Evolutionary conservation across 2,797 vertebrate species (phyloP).

Genomic region (Tamandua tetradactyla): DNA sequence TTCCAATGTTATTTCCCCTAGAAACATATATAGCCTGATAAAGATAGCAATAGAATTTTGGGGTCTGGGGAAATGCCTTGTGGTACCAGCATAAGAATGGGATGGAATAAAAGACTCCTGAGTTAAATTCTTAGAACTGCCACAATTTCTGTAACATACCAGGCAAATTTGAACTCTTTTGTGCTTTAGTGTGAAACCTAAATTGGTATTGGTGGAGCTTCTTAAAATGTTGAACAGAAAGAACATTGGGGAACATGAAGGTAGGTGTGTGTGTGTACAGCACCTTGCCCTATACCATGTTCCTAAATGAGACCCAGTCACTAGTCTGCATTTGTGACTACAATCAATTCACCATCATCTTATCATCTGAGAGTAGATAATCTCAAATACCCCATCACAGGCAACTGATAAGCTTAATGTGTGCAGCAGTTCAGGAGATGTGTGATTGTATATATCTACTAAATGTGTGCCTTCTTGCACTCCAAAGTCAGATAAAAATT

Average conservation of each 20-base stretch:
- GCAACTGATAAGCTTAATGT: background rate
- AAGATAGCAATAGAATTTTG: constrained; percentile 30
- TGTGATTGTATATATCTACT: background rate
- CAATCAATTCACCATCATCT: constrained; percentile 20
- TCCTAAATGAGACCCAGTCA: background rate
- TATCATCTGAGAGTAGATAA: background rate
- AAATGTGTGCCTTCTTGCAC: background rate
- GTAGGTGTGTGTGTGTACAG: background rate
- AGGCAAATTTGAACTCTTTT: background rate
- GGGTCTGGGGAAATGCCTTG: background rate
- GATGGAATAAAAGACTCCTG: constrained; percentile 8
- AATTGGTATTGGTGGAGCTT: background rate
- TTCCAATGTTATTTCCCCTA: background rate
- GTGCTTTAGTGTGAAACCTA: background rate
- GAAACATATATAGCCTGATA: background rate
- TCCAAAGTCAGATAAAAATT: constrained; percentile 37
- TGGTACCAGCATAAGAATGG: constrained; percentile 16
- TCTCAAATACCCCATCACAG: constrained; percentile 2
- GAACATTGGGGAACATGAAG: background rate
- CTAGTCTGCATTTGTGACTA: background rate
- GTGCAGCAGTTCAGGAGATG: background rate
- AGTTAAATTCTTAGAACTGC: constrained; percentile 22
- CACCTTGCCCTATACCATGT: background rate
- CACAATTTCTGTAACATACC: constrained; percentile 13
- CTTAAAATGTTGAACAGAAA: background rate